A percentile compares a stretch with the other conserved stretches of the same genome.
Conservation (phyloP, 2,797 vertebrate genomes). For the Perodicticus potto region DNA sequence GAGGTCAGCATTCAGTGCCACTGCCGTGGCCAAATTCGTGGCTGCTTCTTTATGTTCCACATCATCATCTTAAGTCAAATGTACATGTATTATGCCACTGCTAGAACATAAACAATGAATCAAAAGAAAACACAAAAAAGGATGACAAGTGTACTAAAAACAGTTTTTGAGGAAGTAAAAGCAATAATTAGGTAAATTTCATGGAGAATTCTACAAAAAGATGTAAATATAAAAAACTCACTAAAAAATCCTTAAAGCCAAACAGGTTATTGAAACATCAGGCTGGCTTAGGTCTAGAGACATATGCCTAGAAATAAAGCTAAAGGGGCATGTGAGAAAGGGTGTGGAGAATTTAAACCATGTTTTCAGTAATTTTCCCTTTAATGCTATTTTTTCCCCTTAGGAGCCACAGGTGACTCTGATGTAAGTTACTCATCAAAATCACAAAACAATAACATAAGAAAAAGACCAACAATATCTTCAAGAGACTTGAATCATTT, state of each 20-base stretch:
- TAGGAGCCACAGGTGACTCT: neutral
- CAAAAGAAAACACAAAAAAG: slow-evolving; percentile 4
- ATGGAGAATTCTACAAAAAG: neutral
- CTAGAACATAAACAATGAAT: neutral
- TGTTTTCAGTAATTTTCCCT: neutral
- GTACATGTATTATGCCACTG: neutral
- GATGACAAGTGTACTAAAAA: neutral
- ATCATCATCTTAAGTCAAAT: neutral
- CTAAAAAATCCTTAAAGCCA: slow-evolving; percentile 33
- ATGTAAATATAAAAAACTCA: slow-evolving; percentile 33
- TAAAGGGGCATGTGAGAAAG: neutral
- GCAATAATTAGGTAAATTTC: neutral
- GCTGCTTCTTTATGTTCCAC: neutral
- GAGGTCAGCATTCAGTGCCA: neutral
- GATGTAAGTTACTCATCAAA: slow-evolving; percentile 42
- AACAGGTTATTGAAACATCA: neutral
- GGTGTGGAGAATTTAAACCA: neutral
- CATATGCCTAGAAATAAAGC: neutral
- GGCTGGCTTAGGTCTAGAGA: neutral
- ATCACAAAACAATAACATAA: slow-evolving; percentile 36
- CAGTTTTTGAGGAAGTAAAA: neutral
- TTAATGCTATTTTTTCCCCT: neutral
- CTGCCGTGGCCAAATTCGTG: rapidly evolving
- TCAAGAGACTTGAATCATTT: slow-evolving; percentile 2
- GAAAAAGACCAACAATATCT: slow-evolving; percentile 8